Conservation (phyloP, 2,113 vertebrate species). For the Pholis gunnellus region DNA sequence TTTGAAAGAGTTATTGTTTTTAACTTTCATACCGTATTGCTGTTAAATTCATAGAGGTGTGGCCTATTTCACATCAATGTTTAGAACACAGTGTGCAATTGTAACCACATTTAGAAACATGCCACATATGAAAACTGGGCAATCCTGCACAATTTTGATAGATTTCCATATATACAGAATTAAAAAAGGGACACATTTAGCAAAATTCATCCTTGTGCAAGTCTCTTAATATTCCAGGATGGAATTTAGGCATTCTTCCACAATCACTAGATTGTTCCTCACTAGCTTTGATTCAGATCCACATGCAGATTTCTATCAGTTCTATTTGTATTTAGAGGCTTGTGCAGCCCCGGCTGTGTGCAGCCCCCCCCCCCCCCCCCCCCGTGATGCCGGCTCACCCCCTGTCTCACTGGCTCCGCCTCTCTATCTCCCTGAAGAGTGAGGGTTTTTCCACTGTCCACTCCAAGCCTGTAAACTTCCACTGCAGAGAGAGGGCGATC, state of each 20-base stretch:
- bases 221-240: too few species aligned
- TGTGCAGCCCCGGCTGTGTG: background rate
- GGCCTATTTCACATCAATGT: background rate
- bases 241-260: background rate
- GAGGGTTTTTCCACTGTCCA: conserved; percentile 78
- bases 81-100: background rate
- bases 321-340: conserved; percentile 4
- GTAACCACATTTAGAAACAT: background rate
- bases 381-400: background rate
- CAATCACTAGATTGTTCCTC: background rate
- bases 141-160: background rate
- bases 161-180: background rate
- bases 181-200: background rate
- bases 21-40: background rate
- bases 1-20: background rate
- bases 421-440: conserved; percentile 38
- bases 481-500: conserved; percentile 64
- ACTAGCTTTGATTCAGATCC: background rate
- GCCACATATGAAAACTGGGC: background rate
- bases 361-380: background rate
- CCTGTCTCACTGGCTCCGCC: conserved; percentile 31
- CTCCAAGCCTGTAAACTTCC: conserved; percentile 73
- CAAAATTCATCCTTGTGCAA: background rate
- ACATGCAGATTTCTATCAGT: background rate
- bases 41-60: background rate